Evolutionary conservation across 2,888 invertebrate species (phyloP).

Genomic region (Malthinus flaveolus): DNA sequence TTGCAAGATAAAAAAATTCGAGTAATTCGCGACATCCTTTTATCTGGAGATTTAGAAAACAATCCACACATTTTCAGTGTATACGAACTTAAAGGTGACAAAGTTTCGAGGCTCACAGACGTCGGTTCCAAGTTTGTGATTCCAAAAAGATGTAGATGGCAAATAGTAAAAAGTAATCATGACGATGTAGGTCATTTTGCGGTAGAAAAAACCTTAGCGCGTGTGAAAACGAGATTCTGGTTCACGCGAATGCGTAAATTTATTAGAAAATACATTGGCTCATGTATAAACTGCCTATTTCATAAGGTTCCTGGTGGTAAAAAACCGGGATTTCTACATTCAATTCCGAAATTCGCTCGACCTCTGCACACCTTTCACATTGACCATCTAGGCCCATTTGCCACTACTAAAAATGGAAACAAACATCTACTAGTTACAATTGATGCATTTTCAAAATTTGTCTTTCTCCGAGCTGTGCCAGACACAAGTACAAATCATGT

Average conservation of each 20-base stretch:
- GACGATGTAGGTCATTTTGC: constrained; percentile 41
- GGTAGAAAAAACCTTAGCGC: constrained; percentile 36
- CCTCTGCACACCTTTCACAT: constrained; percentile 12
- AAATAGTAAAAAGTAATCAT: too few relatives aligned
- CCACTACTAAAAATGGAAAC: constrained; percentile 11
- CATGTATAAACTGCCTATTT: constrained; percentile 11
- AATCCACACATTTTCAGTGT: constrained; percentile 28
- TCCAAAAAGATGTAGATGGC: too few relatives aligned
- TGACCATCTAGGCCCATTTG: constrained; percentile 12
- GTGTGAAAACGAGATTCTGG: too few relatives aligned
- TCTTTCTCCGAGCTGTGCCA: too few relatives aligned
- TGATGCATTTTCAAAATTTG: too few relatives aligned
- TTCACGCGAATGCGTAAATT: too few relatives aligned
- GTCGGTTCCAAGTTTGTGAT: too few relatives aligned
- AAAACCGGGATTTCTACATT: constrained; percentile 13
- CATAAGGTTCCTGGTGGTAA: constrained; percentile 11
- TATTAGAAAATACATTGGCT: constrained; percentile 9
- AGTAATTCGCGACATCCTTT: constrained; percentile 26
- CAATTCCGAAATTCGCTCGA: background rate
- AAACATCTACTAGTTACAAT: background rate
- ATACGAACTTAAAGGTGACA: constrained; percentile 26
- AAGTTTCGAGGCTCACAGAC: constrained; percentile 25
- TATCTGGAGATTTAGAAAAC: constrained; percentile 10
- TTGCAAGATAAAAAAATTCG: too few relatives aligned
- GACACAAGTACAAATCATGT: too few relatives aligned